These are phyloP conservation scores for Drosophila austrosaltans DNA, from an alignment of 2,888 invertebrate species.

Conservation along the genomic window DNA sequence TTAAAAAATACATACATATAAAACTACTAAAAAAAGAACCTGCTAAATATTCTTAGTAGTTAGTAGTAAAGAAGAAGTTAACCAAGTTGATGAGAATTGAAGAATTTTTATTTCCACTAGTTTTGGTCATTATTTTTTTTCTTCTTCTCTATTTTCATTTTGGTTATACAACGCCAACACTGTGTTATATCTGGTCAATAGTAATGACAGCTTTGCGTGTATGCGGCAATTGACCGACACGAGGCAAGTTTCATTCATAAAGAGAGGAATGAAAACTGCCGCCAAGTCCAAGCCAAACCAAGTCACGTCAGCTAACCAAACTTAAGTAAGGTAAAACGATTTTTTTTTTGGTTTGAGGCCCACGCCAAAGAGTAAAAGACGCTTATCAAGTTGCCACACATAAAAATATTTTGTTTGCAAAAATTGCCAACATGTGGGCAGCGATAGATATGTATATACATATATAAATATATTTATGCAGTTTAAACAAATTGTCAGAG, in stretches of 20 bases:
- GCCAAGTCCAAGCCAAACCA: conserved; percentile 54
- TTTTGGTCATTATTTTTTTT: no score
- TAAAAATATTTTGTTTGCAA: conserved; percentile 33
- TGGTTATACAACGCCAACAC: conserved; percentile 57
- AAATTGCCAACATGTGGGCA: conserved; percentile 41
- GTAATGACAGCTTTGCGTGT: conserved; percentile 75
- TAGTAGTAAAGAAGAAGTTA: no score
- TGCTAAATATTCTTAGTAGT: no score
- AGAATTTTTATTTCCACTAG: no score
- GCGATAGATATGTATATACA: conserved; percentile 28
- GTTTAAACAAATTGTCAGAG: no score
- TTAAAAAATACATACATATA: no score
- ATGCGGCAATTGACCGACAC: conserved; percentile 40
- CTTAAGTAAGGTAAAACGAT: not conserved
- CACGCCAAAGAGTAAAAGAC: conserved; percentile 63
- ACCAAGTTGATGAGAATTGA: no score
- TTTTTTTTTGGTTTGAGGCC: conserved; percentile 10
- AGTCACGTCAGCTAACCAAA: not conserved
- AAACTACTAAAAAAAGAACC: no score
- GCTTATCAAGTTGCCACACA: conserved; percentile 61
- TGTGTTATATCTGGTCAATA: conserved; percentile 47
- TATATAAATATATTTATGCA: not conserved
- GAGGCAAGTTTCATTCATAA: conserved; percentile 67
- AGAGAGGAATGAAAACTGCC: conserved; percentile 30
- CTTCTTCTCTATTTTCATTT: not conserved